Conservation (phyloP, 2,113 vertebrate species). For the Trematomus loennbergii region DNA sequence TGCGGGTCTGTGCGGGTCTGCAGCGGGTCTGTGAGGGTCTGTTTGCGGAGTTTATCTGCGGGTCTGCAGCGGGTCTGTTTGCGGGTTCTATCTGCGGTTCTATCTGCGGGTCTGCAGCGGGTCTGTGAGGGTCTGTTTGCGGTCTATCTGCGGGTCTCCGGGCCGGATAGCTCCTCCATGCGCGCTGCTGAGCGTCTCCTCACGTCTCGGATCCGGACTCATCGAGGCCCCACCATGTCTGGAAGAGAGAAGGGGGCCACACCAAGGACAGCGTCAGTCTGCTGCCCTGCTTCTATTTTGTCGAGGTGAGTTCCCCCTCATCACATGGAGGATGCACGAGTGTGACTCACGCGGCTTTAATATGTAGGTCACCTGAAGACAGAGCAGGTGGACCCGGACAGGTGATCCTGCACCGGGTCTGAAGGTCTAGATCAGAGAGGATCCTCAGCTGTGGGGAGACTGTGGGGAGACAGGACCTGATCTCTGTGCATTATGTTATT, state of each 20-base stretch:
- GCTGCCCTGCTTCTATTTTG: slow-evolving; percentile 98
- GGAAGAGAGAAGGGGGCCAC: slow-evolving; percentile 88
- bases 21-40: neutral
- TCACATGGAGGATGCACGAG: neutral
- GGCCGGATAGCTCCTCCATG: slow-evolving; percentile 37
- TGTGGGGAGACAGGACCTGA: no score
- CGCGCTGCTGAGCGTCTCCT: slow-evolving; percentile 59
- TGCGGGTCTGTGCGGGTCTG: neutral
- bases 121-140: neutral
- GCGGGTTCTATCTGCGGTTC: no score
- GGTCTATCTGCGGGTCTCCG: neutral
- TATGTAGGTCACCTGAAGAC: no score
- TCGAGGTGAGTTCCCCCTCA: slow-evolving; percentile 89
- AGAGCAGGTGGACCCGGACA: no score
- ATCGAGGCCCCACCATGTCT: slow-evolving; percentile 86
- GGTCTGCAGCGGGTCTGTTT: no score
- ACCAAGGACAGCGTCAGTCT: slow-evolving; percentile 96
- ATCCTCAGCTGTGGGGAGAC: no score
- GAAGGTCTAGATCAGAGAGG: no score
- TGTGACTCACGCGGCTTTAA: no score
- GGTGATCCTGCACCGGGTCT: no score
- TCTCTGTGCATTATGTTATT: no score
- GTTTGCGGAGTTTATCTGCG: neutral
- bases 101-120: no score
- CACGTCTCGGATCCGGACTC: slow-evolving; percentile 43